Percentiles rank a stretch among this genome's conserved stretches.
phyloP scores from a whole-genome alignment of 2,797 vertebrate species.

The Adelosebastes latens region DNA sequence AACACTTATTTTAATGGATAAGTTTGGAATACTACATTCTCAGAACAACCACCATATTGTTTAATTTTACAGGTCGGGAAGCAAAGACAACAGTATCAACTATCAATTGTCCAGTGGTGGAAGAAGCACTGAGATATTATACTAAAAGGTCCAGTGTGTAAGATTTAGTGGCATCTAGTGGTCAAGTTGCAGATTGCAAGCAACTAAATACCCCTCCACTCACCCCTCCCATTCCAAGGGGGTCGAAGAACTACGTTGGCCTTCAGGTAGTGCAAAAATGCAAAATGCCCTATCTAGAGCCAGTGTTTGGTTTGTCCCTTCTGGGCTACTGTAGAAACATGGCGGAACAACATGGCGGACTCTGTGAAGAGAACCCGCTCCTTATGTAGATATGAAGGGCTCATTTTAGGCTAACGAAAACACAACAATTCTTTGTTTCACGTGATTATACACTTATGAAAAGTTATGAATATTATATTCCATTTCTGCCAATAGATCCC shows the following conservation, averaged over 20 bases:
- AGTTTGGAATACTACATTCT: neutral
- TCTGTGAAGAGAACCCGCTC: no score
- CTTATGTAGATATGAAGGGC: no score
- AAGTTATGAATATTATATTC: neutral
- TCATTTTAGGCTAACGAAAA: no score
- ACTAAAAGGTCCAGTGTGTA: neutral
- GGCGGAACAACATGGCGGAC: fast-evolving
- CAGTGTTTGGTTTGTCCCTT: no score
- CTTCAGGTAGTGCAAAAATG: no score
- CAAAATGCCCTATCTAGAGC: no score
- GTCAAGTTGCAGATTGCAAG: neutral
- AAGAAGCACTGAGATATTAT: no score
- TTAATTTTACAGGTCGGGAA: neutral
- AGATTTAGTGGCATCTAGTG: neutral
- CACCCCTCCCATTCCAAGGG: neutral
- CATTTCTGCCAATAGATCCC: neutral
- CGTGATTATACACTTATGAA: neutral
- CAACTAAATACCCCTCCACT: neutral
- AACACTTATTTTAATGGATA: neutral
- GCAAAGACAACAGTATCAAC: neutral
- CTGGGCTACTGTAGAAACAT: no score
- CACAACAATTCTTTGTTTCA: neutral
- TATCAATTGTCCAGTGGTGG: neutral
- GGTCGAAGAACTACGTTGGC: no score
- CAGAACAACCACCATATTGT: neutral